Evolutionary conservation across 1,140 invertebrate genomes (phyloP), one percentile per base, ranked within the genome.

Genomic region (Coelopa frigida): DNA sequence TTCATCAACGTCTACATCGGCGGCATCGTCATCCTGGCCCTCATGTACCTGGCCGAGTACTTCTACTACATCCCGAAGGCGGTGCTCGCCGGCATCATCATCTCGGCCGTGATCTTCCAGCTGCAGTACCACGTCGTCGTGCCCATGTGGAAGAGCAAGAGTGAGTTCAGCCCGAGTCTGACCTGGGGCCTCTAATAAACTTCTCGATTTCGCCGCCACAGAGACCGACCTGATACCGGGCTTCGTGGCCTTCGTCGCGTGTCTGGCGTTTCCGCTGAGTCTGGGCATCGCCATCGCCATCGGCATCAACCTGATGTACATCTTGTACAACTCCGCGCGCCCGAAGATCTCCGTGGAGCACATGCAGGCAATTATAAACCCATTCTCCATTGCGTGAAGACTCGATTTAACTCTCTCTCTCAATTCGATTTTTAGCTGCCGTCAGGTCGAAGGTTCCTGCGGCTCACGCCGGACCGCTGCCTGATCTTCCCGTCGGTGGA

Each of bases 281-380:
- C 79, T 87, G 62, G 91, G 90, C 32, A 92, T 95, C 61, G 72
- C 92, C 12, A 78, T 84, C 52, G 91, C 90, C 8, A 82, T 93
- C 44, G 81, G 81, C 12, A 72, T 91, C 15, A 91, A 90, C 56
- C 72, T 94, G n/a, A 69, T 89, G 4, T 87, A 91, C 56, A 82
- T 94, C 33, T 72, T 94, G 15, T 92, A 92, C 64, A 84, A 89
- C 54, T 84, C 86, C 24, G 88, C 90, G 0, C 73, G 87, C 55
- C 89, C 90, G 23, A 85, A 87, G 64, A 82, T 93, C 38, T 75
- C 76, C 3, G 77, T 86, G 6, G 82, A 85, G 61, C 78, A 77
- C 55, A 65, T 83, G 11, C 78, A 72, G 46, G 46, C 42, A 42
- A 22, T n/a, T n/a, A n/a, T n/a, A n/a, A n/a, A n/a, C n/a, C n/a